Evolutionary conservation across 1,140 invertebrate species (phyloP).

Genomic region (Lucilia cuprina): DNA sequence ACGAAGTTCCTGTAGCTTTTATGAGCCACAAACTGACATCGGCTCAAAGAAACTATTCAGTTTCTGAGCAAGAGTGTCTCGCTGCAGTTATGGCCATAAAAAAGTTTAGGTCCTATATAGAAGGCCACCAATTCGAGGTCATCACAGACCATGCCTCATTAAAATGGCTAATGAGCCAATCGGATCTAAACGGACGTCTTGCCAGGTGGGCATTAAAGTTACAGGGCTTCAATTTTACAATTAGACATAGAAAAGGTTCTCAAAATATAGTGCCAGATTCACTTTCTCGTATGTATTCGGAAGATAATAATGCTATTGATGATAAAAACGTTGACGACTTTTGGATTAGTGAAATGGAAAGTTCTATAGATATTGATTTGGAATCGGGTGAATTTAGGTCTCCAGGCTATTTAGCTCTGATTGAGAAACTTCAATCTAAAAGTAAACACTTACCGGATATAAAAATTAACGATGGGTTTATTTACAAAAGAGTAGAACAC

Average conservation of each 20-base stretch:
- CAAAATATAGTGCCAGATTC: conserved; percentile 30
- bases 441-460: no score
- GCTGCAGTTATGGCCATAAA: neutral
- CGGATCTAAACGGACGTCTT: neutral
- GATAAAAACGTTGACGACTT: no score
- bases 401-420: no score
- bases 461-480: no score
- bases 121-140: neutral
- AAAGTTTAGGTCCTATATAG: neutral
- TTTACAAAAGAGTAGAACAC: no score
- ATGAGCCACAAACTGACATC: no score
- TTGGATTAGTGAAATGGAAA: no score
- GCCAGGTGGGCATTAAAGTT: neutral
- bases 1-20: no score
- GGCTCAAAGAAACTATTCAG: no score
- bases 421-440: no score
- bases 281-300: neutral
- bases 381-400: no score
- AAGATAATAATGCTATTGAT: neutral
- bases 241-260: conserved; percentile 10
- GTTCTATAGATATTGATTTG: no score
- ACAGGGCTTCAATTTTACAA: neutral
- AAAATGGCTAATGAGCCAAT: conserved; percentile 27
- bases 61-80: neutral
- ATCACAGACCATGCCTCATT: neutral